Conservation (phyloP, 2,888 invertebrate species). For the Odontothrips loti region DNA sequence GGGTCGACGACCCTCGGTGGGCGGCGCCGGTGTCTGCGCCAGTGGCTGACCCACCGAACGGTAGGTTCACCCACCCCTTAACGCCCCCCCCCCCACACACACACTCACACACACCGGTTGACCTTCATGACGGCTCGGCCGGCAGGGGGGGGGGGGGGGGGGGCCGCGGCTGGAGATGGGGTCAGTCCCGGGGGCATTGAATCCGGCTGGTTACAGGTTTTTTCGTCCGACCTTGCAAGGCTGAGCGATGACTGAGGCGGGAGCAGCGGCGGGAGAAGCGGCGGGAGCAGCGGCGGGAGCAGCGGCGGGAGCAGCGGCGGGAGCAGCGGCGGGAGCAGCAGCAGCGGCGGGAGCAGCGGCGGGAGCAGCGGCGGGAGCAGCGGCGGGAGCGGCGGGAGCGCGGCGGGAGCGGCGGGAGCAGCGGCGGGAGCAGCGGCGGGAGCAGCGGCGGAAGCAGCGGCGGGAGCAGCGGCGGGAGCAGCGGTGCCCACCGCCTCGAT, state of each 20-base stretch:
- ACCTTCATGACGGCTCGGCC: background rate
- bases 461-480: too few relatives aligned
- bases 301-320: too few relatives aligned
- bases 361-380: too few relatives aligned
- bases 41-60: background rate
- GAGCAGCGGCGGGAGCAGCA: too few relatives aligned
- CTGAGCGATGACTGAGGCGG: background rate
- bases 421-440: too few relatives aligned
- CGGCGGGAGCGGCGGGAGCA: too few relatives aligned
- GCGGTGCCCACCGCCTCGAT: too few relatives aligned
- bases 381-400: too few relatives aligned
- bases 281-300: too few relatives aligned
- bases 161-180: background rate
- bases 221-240: slow-evolving; percentile 12
- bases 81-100: background rate
- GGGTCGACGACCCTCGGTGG: too few relatives aligned
- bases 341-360: too few relatives aligned
- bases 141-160: background rate
- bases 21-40: background rate
- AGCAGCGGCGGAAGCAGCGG: too few relatives aligned
- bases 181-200: background rate
- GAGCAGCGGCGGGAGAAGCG: background rate
- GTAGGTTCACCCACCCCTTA: background rate
- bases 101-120: background rate
- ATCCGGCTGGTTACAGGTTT: slow-evolving; percentile 5